Evolutionary conservation across 2,113 vertebrate genomes (phyloP), one percentile per base, ranked within the genome.

Genomic region (Bubo scandiacus): DNA sequence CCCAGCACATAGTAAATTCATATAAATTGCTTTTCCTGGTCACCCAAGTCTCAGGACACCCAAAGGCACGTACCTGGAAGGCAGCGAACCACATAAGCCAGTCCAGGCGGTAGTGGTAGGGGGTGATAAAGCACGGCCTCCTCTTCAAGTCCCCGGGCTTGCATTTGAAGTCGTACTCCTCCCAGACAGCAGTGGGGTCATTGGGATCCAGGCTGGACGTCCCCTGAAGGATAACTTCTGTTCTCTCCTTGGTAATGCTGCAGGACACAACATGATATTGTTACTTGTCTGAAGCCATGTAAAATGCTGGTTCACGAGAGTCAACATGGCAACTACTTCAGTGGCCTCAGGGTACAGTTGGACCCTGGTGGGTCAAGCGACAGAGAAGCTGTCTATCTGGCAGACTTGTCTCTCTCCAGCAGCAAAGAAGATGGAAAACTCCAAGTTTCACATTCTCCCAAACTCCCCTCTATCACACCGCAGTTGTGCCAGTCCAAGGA

Each of bases 51-150:
- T 65, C 5, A 3, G 29, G 10, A 63, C 51, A 43, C 15, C 21
- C 52, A 22, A 38, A 66, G 77, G 34, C 57, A 43, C 45, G n/a
- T 19, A 99, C 99, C 99, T 99, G 99, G 96, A 99, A 99, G 70
- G 99, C 99, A 2, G 99, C 99, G 0, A 99, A 99, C 99, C 99
- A 99, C 99, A 99, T 99, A 32, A 99, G 99, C 99, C 99, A 99
- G 98, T 99, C 99, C 19, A 99, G 98, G 61, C 99, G 98, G 95
- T 99, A 98, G 97, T 99, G 99, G 97, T 99, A 99, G 0, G 99
- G 99, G 1, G 98, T 98, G 63, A 99, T 98, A 52, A 99, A 94
- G 95, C 99, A 99, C 0, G 99, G 99, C 17, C 98, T 97, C 43
- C 98, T 92, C 81, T 93, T 89, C 65, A 98, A 6, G 49, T 98